Percentiles rank a stretch among this genome's conserved stretches.
These are phyloP conservation scores for Drosophila persimilis DNA, from an alignment of 1,140 invertebrate genomes.

Conservation along the genomic window DNA sequence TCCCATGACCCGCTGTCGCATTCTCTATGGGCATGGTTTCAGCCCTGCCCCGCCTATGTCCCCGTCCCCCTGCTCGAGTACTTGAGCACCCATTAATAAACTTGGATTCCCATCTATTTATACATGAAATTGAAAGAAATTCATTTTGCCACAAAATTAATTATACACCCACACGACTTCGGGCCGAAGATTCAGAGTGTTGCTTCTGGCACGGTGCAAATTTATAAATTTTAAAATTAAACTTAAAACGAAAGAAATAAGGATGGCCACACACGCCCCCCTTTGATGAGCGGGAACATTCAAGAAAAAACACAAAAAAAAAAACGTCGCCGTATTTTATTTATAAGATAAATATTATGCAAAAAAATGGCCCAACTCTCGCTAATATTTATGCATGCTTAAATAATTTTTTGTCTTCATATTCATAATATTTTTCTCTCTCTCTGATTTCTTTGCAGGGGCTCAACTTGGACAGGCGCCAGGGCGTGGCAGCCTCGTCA, in stretches of 20 bases:
- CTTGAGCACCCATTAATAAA: slow-evolving; percentile 39
- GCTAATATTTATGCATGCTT: slow-evolving; percentile 58
- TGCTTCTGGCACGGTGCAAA: slow-evolving; percentile 31
- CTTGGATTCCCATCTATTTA: slow-evolving; percentile 49
- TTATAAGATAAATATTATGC: slow-evolving; percentile 38
- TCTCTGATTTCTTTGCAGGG: slow-evolving; percentile 59
- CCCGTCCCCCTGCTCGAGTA: neutral
- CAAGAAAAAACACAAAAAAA: slow-evolving; percentile 37
- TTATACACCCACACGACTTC: slow-evolving; percentile 63
- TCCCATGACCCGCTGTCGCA: slow-evolving; percentile 22
- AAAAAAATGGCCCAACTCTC: slow-evolving; percentile 29
- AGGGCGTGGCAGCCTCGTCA: slow-evolving; percentile 54
- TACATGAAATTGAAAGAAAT: slow-evolving; percentile 66
- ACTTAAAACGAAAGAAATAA: slow-evolving; percentile 28
- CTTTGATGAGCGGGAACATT: slow-evolving; percentile 66
- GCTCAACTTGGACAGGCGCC: slow-evolving; percentile 68
- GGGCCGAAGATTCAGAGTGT: slow-evolving; percentile 9
- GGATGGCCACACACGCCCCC: slow-evolving; percentile 25
- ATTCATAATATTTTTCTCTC: slow-evolving; percentile 22
- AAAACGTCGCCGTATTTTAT: slow-evolving; percentile 29
- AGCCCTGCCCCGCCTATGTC: neutral
- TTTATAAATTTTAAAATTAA: slow-evolving; percentile 68
- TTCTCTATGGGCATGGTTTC: neutral
- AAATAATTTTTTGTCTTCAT: slow-evolving; percentile 47
- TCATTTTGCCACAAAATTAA: slow-evolving; percentile 77